phyloP scores from a whole-genome alignment of 2,113 vertebrate genomes.

The Nannobrachium achirus region DNA sequence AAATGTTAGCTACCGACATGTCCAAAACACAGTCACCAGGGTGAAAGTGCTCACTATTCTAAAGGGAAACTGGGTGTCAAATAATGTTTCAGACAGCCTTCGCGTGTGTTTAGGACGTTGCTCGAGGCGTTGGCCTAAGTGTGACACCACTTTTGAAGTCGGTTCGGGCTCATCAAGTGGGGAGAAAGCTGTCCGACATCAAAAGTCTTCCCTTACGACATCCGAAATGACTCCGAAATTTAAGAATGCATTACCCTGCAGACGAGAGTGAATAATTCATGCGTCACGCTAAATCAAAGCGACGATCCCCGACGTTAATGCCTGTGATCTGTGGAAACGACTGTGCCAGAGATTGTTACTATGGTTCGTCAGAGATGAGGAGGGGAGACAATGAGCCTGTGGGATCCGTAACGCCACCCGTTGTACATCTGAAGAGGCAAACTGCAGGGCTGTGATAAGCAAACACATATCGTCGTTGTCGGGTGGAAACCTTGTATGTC shows the following conservation, averaged over 20 bases:
- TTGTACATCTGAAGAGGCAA: slow-evolving; percentile 13
- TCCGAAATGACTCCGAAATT: slow-evolving; percentile 46
- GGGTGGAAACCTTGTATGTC: no score
- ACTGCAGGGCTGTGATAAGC: neutral
- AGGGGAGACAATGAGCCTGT: neutral
- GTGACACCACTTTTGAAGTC: slow-evolving; percentile 46
- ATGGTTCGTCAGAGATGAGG: slow-evolving; percentile 17
- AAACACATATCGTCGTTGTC: no score
- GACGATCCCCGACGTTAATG: slow-evolving; percentile 37
- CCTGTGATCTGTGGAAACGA: slow-evolving; percentile 28
- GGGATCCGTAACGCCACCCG: neutral
- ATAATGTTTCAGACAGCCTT: slow-evolving; percentile 27
- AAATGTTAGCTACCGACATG: no score
- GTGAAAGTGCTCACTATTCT: slow-evolving; percentile 21
- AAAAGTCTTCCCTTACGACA: slow-evolving; percentile 46
- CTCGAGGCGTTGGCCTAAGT: slow-evolving; percentile 17
- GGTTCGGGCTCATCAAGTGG: slow-evolving; percentile 56
- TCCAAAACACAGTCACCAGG: no score
- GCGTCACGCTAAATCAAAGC: slow-evolving; percentile 51
- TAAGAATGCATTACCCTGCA: slow-evolving; percentile 41
- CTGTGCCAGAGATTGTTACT: slow-evolving; percentile 18
- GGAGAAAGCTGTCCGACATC: slow-evolving; percentile 47
- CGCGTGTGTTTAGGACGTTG: slow-evolving; percentile 33
- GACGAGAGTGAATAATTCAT: slow-evolving; percentile 57
- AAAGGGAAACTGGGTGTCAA: slow-evolving; percentile 24